A percentile compares a stretch with the other conserved stretches of the same genome.
Conservation (phyloP, 2,888 invertebrate genomes). For the Eupithecia dodoneata region DNA sequence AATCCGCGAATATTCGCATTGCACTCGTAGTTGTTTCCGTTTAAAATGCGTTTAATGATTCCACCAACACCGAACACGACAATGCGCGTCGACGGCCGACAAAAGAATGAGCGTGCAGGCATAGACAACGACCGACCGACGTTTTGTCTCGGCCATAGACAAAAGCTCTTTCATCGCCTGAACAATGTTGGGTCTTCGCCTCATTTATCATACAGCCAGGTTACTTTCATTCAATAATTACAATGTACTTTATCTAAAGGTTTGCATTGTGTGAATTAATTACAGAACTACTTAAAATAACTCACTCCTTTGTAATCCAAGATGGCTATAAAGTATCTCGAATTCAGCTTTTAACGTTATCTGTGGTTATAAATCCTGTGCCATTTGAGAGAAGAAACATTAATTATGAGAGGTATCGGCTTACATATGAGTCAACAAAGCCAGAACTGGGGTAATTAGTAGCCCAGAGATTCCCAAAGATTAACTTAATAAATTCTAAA, state of each 20-base stretch:
- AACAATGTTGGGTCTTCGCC: conserved; percentile 78
- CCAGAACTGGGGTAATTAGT: conserved; percentile 61
- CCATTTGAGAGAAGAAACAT: conserved; percentile 48
- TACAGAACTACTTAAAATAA: conserved; percentile 63
- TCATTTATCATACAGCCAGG: conserved; percentile 83
- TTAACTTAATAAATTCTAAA: conserved; percentile 45
- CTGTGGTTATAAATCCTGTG: conserved; percentile 46
- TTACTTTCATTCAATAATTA: conserved; percentile 83
- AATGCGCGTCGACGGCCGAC: conserved; percentile 71
- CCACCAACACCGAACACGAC: conserved; percentile 67
- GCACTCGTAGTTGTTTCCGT: conserved; percentile 58
- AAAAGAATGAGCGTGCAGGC: conserved; percentile 71
- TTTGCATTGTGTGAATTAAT: conserved; percentile 70
- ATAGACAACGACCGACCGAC: conserved; percentile 75
- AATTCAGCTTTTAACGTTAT: conserved; percentile 48
- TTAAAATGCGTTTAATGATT: conserved; percentile 72
- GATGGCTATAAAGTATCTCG: conserved; percentile 52
- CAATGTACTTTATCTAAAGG: conserved; percentile 70
- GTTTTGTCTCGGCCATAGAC: conserved; percentile 79
- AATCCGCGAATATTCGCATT: conserved; percentile 75
- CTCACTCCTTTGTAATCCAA: conserved; percentile 59
- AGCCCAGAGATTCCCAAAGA: conserved; percentile 53
- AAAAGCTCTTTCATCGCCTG: conserved; percentile 79
- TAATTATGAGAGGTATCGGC: conserved; percentile 54
- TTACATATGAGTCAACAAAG: conserved; percentile 56